Conservation (phyloP, 2,113 vertebrate genomes). For the Perca fluviatilis region DNA sequence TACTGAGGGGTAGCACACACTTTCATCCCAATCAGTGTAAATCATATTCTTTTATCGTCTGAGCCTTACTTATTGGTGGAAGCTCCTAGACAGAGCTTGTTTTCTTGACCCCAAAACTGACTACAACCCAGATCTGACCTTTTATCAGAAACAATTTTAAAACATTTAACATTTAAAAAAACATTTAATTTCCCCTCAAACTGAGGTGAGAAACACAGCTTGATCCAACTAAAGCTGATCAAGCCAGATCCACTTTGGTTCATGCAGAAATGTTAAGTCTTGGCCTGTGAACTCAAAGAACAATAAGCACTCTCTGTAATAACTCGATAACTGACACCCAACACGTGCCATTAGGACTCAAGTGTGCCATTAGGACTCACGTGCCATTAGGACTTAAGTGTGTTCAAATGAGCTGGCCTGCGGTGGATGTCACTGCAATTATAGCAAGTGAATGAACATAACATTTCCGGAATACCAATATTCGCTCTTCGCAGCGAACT, state of each 20-base stretch:
- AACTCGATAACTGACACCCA: background rate
- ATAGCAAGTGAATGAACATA: background rate
- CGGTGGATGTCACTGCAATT: background rate
- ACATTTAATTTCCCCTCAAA: background rate
- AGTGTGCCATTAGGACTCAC: background rate
- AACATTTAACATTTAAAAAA: background rate
- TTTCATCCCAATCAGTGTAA: background rate
- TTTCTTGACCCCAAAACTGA: background rate
- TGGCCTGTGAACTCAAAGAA: conserved; percentile 17
- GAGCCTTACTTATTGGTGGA: background rate
- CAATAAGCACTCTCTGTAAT: conserved; percentile 11
- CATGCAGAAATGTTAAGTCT: conserved; percentile 8
- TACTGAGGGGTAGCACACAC: background rate
- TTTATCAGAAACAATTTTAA: no score
- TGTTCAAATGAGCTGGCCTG: background rate
- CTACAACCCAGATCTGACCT: background rate
- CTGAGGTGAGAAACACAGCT: background rate
- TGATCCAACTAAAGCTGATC: conserved; percentile 14
- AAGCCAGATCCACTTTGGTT: conserved; percentile 1
- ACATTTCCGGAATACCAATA: no score
- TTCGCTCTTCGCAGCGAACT: no score
- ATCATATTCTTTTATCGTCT: background rate
- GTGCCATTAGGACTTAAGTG: background rate
- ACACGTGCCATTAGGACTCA: background rate
- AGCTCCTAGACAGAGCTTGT: background rate